A percentile compares a stretch with the other conserved stretches of the same genome.
These are phyloP conservation scores for Laticauda laticaudata DNA, from an alignment of 2,113 vertebrate genomes.

Conservation along the genomic window DNA sequence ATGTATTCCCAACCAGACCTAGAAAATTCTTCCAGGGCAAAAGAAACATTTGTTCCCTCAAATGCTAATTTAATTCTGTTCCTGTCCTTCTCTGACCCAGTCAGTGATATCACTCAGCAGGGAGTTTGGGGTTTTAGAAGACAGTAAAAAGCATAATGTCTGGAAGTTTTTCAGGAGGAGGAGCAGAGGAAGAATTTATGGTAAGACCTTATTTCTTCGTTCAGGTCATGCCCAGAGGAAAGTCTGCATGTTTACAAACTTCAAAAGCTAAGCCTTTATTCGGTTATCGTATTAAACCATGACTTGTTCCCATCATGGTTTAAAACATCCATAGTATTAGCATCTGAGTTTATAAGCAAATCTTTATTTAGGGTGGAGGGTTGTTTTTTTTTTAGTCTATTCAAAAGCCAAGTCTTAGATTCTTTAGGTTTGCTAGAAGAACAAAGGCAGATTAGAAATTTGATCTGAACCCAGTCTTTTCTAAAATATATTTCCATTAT, in stretches of 20 bases:
- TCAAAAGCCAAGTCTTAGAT: background rate
- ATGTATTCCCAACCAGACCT: background rate
- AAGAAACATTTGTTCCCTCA: background rate
- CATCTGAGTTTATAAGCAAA: background rate
- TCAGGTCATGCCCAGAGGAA: background rate
- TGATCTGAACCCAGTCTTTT: background rate
- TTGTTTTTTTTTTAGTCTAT: background rate
- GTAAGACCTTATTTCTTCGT: background rate
- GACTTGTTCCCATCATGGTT: background rate
- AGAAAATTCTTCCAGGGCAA: background rate
- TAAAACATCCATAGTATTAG: background rate
- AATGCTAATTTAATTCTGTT: conserved; percentile 3
- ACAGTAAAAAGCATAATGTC: conserved; percentile 3
- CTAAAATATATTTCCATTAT: background rate
- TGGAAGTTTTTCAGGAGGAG: background rate
- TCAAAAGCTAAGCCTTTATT: background rate
- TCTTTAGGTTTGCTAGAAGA: background rate
- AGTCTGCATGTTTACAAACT: background rate
- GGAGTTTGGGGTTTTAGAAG: background rate
- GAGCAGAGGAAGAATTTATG: background rate
- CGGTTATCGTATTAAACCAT: background rate
- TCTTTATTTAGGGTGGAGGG: background rate
- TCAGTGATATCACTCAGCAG: background rate
- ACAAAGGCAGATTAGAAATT: background rate
- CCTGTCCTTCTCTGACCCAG: background rate